Conservation (phyloP, 2,888 invertebrate genomes). For the Spatulosminthurus flaviceps region DNA sequence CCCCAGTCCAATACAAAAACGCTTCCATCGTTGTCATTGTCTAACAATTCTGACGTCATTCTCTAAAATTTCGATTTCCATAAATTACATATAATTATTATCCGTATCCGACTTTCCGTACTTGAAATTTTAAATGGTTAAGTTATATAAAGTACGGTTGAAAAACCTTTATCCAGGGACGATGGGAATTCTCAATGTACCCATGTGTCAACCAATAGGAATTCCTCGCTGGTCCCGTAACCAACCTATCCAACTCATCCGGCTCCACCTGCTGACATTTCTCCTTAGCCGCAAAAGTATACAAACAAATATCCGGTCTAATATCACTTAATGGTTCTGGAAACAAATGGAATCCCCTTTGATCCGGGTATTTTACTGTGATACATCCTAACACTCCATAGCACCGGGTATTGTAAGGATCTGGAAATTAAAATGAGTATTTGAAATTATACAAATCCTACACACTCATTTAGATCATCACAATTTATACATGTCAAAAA, state of each 20-base stretch:
- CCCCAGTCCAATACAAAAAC: conserved; percentile 87
- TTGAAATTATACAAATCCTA: too few relatives aligned
- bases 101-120: too few relatives aligned
- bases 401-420: conserved; percentile 47
- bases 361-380: conserved; percentile 49
- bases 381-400: conserved; percentile 58
- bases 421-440: conserved; percentile 13
- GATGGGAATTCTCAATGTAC: conserved; percentile 83
- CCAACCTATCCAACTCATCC: conserved; percentile 22
- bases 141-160: conserved; percentile 10
- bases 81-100: too few relatives aligned
- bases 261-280: conserved; percentile 40
- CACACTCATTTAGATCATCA: too few relatives aligned
- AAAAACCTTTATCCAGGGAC: conserved; percentile 74
- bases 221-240: conserved; percentile 70
- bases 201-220: conserved; percentile 83
- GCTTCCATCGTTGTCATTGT: conserved; percentile 74
- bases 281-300: conserved; percentile 29
- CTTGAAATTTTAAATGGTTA: neutral
- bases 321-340: conserved; percentile 76
- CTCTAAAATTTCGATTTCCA: neutral
- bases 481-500: neutral
- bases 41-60: conserved; percentile 77
- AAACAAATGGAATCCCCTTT: conserved; percentile 57
- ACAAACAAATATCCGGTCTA: conserved; percentile 70